Evolutionary conservation across 2,888 invertebrate genomes (phyloP).

Genomic region (Apamea epomidion): DNA sequence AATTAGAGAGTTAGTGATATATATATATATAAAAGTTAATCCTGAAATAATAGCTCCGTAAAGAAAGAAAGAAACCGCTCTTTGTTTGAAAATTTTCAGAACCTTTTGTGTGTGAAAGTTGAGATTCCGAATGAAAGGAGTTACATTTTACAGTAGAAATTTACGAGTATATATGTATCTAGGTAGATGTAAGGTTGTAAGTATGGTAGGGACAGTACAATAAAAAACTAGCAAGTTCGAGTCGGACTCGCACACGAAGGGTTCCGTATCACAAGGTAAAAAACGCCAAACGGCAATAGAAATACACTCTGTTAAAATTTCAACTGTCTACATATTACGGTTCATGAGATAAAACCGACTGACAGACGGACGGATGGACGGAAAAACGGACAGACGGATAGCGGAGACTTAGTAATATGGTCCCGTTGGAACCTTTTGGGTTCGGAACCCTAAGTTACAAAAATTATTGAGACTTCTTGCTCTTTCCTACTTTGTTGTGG

Average conservation of each 20-base stretch:
- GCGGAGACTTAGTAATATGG: neutral
- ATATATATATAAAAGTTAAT: conserved; percentile 2
- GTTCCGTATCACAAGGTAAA: neutral
- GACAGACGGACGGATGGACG: neutral
- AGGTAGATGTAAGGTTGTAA: neutral
- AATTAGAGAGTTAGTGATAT: conserved; percentile 37
- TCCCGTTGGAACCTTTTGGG: neutral
- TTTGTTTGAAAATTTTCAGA: neutral
- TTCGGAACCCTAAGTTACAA: neutral
- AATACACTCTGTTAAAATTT: too few relatives aligned
- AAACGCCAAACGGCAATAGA: neutral
- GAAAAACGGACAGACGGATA: neutral
- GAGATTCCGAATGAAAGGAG: conserved; percentile 5
- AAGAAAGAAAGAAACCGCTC: conserved; percentile 4
- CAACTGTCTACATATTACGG: too few relatives aligned
- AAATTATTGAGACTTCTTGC: neutral
- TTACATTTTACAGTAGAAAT: conserved; percentile 10
- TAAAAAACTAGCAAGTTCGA: neutral
- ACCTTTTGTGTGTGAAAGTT: conserved; percentile 4
- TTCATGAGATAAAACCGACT: neutral
- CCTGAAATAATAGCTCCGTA: conserved; percentile 20
- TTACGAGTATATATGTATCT: neutral
- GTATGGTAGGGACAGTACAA: neutral
- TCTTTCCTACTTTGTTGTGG: neutral
- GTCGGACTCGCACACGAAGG: neutral